Evolutionary conservation across 2,888 invertebrate species (phyloP).

Genomic region (Melieria omissa): DNA sequence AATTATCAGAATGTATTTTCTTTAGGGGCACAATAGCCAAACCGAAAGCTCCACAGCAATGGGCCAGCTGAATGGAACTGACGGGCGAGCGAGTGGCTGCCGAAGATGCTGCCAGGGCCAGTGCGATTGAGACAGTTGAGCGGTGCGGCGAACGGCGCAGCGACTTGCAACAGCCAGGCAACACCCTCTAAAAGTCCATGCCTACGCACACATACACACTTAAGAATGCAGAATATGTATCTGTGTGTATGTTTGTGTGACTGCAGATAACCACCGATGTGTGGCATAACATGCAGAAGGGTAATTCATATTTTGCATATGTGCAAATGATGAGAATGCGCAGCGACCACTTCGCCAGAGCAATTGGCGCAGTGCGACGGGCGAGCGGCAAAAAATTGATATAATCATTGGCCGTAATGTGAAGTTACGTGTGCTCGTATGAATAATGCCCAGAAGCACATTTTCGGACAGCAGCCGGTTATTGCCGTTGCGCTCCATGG

Average conservation of each 20-base stretch:
- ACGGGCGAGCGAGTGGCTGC: slow-evolving; percentile 14
- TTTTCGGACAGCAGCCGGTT: slow-evolving; percentile 19
- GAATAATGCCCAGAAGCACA: slow-evolving; percentile 44
- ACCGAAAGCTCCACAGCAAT: slow-evolving; percentile 10
- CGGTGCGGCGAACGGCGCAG: background rate
- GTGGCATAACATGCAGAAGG: background rate
- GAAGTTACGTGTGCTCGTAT: slow-evolving; percentile 16
- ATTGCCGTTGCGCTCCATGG: too few relatives aligned
- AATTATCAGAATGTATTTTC: slow-evolving; percentile 58
- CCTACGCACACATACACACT: background rate
- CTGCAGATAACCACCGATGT: too few relatives aligned
- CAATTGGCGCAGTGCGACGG: background rate
- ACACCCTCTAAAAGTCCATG: slow-evolving; percentile 26
- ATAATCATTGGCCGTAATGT: slow-evolving; percentile 35
- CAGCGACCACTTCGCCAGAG: background rate
- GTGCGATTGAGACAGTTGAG: background rate
- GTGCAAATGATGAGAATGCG: slow-evolving; percentile 1
- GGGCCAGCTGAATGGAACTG: slow-evolving; percentile 25
- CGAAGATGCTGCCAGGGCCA: slow-evolving; percentile 3
- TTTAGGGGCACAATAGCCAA: slow-evolving; percentile 51
- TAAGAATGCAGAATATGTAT: background rate
- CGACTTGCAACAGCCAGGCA: slow-evolving; percentile 30
- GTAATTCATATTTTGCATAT: slow-evolving; percentile 28
- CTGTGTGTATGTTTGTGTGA: too few relatives aligned
- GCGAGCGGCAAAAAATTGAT: slow-evolving; percentile 38